phyloP scores from a whole-genome alignment of 1,140 invertebrate genomes.

The Musca vetustissima region DNA sequence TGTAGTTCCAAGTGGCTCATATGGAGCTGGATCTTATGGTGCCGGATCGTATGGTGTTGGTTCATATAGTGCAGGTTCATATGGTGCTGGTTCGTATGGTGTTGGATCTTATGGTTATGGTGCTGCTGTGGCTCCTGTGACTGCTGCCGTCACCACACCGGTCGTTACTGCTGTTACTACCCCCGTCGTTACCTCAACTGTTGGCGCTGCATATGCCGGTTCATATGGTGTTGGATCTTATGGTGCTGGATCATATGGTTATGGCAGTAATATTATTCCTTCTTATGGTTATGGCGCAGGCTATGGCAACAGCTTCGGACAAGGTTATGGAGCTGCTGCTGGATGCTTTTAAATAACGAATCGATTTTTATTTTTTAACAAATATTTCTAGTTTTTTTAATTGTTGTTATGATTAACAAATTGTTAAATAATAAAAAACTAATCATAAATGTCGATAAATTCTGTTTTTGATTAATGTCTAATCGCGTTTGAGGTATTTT shows the following conservation, averaged over 20 bases:
- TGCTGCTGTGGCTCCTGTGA: slow-evolving; percentile 40
- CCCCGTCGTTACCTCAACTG: slow-evolving; percentile 19
- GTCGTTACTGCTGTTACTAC: slow-evolving; percentile 36
- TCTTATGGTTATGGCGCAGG: slow-evolving; percentile 34
- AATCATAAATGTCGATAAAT: too few species aligned
- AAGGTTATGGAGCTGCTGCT: slow-evolving; percentile 33
- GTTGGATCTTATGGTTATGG: too few species aligned
- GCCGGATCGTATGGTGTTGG: slow-evolving; percentile 27
- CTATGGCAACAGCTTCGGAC: slow-evolving; percentile 26
- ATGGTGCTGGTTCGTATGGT: too few species aligned
- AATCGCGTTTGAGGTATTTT: too few species aligned
- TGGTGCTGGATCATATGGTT: background rate
- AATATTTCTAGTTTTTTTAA: too few species aligned
- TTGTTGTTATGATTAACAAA: too few species aligned
- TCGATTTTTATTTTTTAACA: too few species aligned
- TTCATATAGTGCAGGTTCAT: too few species aligned
- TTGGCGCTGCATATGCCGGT: background rate
- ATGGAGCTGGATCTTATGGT: slow-evolving; percentile 27
- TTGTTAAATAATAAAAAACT: too few species aligned
- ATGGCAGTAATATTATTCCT: slow-evolving; percentile 2
- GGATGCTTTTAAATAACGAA: slow-evolving; percentile 5
- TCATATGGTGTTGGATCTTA: background rate
- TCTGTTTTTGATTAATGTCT: too few species aligned
- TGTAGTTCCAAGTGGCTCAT: slow-evolving; percentile 22
- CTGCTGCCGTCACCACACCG: slow-evolving; percentile 36